Conservation (phyloP, 2,797 vertebrate species). For the Astyanax mexicanus region DNA sequence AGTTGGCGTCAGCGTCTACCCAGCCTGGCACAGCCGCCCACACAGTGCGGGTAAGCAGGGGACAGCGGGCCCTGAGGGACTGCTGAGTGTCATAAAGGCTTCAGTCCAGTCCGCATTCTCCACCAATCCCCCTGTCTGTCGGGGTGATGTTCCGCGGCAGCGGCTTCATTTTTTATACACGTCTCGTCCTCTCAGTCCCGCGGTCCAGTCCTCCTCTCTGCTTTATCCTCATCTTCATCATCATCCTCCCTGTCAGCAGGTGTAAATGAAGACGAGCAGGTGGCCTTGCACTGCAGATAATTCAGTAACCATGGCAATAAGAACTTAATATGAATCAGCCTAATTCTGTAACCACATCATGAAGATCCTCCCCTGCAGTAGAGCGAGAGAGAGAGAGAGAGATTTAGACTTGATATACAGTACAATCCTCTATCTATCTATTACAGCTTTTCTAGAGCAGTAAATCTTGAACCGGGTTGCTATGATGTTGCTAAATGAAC, state of each 20-base stretch:
- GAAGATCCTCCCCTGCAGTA: not conserved
- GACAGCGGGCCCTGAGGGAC: slow-evolving; percentile 16
- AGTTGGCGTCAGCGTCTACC: not conserved
- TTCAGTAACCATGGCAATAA: not conserved
- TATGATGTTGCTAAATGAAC: not conserved
- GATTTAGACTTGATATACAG: not conserved
- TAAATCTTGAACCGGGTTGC: too few species aligned
- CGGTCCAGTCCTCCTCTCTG: not conserved
- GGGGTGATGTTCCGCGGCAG: not conserved
- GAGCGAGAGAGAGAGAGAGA: not conserved
- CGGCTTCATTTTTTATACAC: too few species aligned
- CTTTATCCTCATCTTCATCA: not conserved
- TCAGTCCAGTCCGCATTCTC: not conserved
- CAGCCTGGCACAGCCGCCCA: not conserved
- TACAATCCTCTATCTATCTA: too few species aligned
- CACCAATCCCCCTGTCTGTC: not conserved
- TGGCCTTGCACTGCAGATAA: not conserved
- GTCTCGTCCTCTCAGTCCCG: too few species aligned
- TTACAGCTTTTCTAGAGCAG: too few species aligned
- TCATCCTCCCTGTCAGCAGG: not conserved
- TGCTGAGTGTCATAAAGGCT: not conserved
- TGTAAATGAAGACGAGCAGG: not conserved
- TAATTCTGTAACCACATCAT: not conserved
- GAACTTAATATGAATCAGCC: not conserved
- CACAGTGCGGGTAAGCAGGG: slow-evolving; percentile 14